phyloP scores from a whole-genome alignment of 2,113 vertebrate genomes.

The Pantherophis guttatus region DNA sequence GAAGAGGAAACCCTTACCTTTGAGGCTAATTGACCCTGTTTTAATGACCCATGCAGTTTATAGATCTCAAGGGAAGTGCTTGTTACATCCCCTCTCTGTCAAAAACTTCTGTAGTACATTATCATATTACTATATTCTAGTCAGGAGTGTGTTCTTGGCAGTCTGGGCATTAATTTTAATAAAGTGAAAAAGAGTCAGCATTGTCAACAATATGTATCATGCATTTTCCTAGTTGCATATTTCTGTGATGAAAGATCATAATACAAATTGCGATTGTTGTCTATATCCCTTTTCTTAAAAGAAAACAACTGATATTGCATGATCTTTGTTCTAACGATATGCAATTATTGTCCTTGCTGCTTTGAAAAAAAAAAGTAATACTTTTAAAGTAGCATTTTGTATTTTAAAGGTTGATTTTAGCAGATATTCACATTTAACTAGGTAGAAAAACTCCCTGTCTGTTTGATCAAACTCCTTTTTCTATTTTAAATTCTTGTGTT shows the following conservation, averaged over 20 bases:
- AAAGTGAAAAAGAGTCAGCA: not conserved
- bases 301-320: not conserved
- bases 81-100: not conserved
- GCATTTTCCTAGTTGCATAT: not conserved
- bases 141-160: not conserved
- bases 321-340: not conserved
- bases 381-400: not conserved
- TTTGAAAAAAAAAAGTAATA: not conserved
- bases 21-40: not conserved
- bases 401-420: not conserved
- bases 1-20: not conserved
- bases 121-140: not conserved
- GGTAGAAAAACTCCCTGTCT: not conserved
- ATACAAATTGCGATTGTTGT: not conserved
- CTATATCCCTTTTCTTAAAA: not conserved
- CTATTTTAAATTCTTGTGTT: not conserved
- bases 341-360: not conserved
- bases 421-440: not conserved
- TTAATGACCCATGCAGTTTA: not conserved
- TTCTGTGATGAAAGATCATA: not conserved
- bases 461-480: not conserved
- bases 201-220: not conserved
- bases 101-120: not conserved
- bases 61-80: not conserved
- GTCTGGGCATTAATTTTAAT: not conserved